Conservation (phyloP, 2,797 vertebrate species). For the Gymnothorax reevesii region DNA sequence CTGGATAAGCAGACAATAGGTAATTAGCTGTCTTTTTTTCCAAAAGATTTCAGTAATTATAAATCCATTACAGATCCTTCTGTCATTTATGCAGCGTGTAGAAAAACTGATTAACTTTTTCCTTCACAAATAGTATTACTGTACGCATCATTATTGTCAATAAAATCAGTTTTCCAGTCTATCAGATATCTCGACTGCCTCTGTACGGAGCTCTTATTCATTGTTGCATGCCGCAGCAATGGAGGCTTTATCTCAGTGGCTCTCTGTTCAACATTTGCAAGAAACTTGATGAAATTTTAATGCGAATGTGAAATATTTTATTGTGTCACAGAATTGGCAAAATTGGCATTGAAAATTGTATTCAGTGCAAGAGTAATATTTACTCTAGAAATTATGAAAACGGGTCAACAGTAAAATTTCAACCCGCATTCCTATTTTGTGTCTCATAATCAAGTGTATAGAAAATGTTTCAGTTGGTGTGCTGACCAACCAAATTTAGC, state of each 20-base stretch:
- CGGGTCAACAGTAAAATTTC: neutral
- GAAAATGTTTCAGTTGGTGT: neutral
- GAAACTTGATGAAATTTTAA: neutral
- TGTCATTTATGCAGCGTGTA: slow-evolving; percentile 7
- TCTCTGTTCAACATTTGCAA: neutral
- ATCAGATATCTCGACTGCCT: neutral
- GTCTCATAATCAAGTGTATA: neutral
- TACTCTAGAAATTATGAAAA: neutral
- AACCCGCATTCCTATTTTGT: neutral
- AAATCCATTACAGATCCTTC: slow-evolving; percentile 20
- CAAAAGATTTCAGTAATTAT: slow-evolving; percentile 22
- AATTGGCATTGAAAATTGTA: neutral
- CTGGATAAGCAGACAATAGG: slow-evolving; percentile 20
- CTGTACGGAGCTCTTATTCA: neutral
- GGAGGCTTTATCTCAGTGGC: neutral
- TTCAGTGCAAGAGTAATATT: neutral
- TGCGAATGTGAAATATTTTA: neutral
- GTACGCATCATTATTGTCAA: slow-evolving; percentile 10
- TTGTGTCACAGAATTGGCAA: neutral
- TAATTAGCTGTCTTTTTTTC: slow-evolving; percentile 10
- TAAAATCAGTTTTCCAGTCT: slow-evolving; percentile 6
- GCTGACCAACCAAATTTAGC: neutral
- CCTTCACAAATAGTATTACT: neutral
- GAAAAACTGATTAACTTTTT: slow-evolving; percentile 17
- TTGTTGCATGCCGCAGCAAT: neutral